These are phyloP conservation scores for Clepsis dumicolana DNA, from an alignment of 2,888 invertebrate genomes.

Conservation along the genomic window DNA sequence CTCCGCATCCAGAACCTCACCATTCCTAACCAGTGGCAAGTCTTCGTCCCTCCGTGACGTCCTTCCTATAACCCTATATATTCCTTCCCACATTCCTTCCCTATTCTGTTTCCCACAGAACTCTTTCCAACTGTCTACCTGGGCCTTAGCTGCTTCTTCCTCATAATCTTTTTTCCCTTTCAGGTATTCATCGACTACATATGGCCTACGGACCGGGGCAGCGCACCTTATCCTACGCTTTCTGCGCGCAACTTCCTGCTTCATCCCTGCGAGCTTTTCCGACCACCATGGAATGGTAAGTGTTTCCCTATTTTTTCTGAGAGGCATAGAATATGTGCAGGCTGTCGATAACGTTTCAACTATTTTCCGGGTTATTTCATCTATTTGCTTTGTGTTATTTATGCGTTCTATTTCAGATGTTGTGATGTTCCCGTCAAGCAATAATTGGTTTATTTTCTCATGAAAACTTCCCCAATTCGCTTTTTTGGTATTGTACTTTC, in stretches of 20 bases:
- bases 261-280: slow-evolving; percentile 29
- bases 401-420: background rate
- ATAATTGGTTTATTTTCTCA: background rate
- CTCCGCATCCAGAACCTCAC: slow-evolving; percentile 4
- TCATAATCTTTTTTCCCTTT: slow-evolving; percentile 34
- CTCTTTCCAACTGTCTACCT: slow-evolving; percentile 38
- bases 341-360: no score
- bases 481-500: background rate
- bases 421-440: background rate
- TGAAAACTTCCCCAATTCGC: background rate
- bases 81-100: no score
- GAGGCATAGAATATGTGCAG: no score
- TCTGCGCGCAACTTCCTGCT: slow-evolving; percentile 19
- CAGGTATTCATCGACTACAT: slow-evolving; percentile 39
- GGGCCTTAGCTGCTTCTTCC: background rate
- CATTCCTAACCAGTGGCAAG: slow-evolving; percentile 13
- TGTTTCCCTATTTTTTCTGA: no score
- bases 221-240: slow-evolving; percentile 30
- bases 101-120: slow-evolving; percentile 35
- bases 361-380: no score
- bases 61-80: slow-evolving; percentile 36
- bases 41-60: slow-evolving; percentile 31
- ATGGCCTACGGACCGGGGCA: slow-evolving; percentile 28
- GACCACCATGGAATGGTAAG: background rate
- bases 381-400: no score